Conservation (phyloP, 2,888 invertebrate species). For the Caenorhabditis uteleia region DNA sequence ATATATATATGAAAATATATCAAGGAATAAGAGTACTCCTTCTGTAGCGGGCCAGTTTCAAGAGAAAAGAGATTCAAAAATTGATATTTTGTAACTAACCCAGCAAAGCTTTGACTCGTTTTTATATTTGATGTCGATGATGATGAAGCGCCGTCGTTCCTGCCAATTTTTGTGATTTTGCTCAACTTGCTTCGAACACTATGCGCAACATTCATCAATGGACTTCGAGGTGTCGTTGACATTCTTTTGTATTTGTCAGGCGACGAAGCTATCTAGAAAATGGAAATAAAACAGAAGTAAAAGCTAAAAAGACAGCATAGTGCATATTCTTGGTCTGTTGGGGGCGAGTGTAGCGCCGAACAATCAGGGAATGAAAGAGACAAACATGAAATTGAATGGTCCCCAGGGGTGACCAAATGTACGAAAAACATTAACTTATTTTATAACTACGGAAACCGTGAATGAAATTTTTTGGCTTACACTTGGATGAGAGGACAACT, state of each 20-base stretch:
- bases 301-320: conserved; percentile 3
- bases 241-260: conserved; percentile 17
- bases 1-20: no score
- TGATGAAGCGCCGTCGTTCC: conserved; percentile 1
- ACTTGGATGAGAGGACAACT: no score
- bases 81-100: no score
- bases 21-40: conserved; percentile 9
- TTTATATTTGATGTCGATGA: conserved; percentile 23
- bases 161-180: conserved; percentile 38
- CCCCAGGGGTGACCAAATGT: conserved; percentile 14
- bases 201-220: conserved; percentile 66
- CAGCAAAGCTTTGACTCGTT: conserved; percentile 45
- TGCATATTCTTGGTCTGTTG: conserved; percentile 18
- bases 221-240: conserved; percentile 56
- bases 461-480: no score
- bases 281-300: neutral
- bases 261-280: neutral
- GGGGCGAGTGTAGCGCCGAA: conserved; percentile 12
- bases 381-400: conserved; percentile 47
- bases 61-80: conserved; percentile 2
- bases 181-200: conserved; percentile 55
- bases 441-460: no score
- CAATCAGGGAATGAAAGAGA: conserved; percentile 30
- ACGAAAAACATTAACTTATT: no score
- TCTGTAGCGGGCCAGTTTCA: conserved; percentile 7